Evolutionary conservation across 2,113 vertebrate genomes (phyloP).

Genomic region (Phasianus colchicus): DNA sequence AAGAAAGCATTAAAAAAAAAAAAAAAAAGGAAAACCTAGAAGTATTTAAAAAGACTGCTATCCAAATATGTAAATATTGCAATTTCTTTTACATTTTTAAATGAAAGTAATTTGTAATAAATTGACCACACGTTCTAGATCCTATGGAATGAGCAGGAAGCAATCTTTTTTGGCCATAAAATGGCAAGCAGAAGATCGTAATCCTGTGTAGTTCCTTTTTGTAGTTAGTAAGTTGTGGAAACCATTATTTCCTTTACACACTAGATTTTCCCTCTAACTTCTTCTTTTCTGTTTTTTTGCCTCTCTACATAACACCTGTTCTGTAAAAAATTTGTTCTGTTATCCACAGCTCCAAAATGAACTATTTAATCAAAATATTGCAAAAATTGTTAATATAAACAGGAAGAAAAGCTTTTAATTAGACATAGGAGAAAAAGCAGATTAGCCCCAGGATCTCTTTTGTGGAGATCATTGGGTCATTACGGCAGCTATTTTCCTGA

Average conservation of each 20-base stretch:
- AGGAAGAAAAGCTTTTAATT: conserved; percentile 67
- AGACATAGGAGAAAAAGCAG: conserved; percentile 49
- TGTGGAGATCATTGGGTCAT: conserved; percentile 14
- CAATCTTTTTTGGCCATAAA: neutral
- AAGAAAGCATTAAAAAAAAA: neutral
- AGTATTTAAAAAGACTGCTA: neutral
- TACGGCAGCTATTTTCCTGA: conserved; percentile 54
- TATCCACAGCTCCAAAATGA: conserved; percentile 23
- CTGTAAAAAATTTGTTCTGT: neutral
- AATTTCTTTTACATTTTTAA: neutral
- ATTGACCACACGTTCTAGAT: neutral
- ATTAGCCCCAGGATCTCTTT: conserved; percentile 36
- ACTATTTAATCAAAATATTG: conserved; percentile 49
- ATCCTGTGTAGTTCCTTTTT: neutral
- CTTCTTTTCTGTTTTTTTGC: neutral
- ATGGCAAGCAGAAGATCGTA: neutral
- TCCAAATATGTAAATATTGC: neutral
- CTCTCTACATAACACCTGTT: neutral
- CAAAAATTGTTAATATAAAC: conserved; percentile 43
- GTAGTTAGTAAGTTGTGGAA: neutral
- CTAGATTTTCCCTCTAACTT: neutral
- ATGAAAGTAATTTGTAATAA: neutral
- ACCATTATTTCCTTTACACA: neutral
- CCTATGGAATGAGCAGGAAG: neutral
- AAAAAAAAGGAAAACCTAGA: neutral